A percentile compares a stretch with the other conserved stretches of the same genome.
Evolutionary conservation across 2,797 vertebrate genomes (phyloP).

Genomic region (Rhodeus uyekii): DNA sequence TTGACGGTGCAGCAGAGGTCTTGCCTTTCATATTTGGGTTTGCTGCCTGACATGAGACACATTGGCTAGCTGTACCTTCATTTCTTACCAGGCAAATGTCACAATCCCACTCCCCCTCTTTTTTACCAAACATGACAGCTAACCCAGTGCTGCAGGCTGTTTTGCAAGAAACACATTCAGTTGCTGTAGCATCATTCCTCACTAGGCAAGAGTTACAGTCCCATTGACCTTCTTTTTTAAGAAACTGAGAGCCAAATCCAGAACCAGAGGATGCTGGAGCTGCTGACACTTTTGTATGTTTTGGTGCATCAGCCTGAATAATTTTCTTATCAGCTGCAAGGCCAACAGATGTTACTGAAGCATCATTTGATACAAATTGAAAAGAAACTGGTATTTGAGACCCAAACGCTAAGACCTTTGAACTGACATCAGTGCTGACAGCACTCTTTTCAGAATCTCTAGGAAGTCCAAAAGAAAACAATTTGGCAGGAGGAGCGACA

Average conservation of each 20-base stretch:
- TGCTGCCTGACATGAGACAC: conserved; percentile 78
- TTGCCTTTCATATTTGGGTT: conserved; percentile 77
- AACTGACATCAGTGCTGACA: conserved; percentile 53
- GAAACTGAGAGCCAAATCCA: conserved; percentile 64
- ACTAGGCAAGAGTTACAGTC: conserved; percentile 84
- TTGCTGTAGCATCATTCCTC: conserved; percentile 73
- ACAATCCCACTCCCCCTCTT: conserved; percentile 78
- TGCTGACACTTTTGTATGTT: conserved; percentile 47
- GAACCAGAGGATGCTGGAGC: conserved; percentile 12
- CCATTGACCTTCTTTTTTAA: conserved; percentile 80
- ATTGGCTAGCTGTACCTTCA: conserved; percentile 70
- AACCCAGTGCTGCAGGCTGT: conserved; percentile 40
- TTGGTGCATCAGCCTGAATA: conserved; percentile 54
- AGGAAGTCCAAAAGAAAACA: conserved; percentile 65
- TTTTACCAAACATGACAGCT: conserved; percentile 67
- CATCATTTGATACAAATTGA: conserved; percentile 69
- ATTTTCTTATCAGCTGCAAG: conserved; percentile 70
- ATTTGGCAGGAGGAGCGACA: conserved; percentile 50
- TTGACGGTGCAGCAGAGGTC: conserved; percentile 59
- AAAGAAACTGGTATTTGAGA: conserved; percentile 70
- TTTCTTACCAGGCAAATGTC: conserved; percentile 78
- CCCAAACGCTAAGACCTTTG: conserved; percentile 73
- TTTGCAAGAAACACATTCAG: conserved; percentile 56
- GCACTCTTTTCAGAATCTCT: conserved; percentile 53
- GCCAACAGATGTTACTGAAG: conserved; percentile 53